Percentiles rank a stretch among this genome's conserved stretches.
These are phyloP conservation scores for Pycnonotus jocosus DNA, from an alignment of 2,113 vertebrate genomes.

Conservation along the genomic window DNA sequence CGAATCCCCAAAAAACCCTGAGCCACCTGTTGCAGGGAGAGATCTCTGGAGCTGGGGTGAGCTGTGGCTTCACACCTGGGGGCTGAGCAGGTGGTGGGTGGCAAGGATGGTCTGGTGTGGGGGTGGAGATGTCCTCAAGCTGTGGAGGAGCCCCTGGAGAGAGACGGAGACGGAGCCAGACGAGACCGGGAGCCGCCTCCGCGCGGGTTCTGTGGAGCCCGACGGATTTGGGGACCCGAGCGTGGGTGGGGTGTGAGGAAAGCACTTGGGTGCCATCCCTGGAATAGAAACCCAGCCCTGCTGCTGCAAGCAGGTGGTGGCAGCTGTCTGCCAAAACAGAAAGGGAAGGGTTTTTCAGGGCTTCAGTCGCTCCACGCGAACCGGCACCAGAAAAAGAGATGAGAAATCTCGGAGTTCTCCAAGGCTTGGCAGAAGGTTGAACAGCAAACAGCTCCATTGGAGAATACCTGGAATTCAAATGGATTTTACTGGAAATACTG, in stretches of 20 bases:
- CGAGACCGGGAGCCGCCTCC: rapidly evolving
- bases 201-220: neutral
- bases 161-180: neutral
- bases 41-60: neutral
- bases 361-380: rapidly evolving
- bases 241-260: neutral
- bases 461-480: neutral
- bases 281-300: neutral
- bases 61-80: neutral
- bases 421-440: neutral
- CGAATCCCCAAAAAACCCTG: neutral
- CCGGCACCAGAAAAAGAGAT: neutral
- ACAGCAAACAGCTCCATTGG: neutral
- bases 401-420: neutral
- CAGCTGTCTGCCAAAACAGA: neutral
- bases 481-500: neutral
- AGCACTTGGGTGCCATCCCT: neutral
- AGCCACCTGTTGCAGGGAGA: neutral
- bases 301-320: neutral
- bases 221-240: neutral
- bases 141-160: neutral
- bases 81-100: neutral
- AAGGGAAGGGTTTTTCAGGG: neutral
- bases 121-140: neutral
- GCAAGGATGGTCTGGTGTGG: neutral